Evolutionary conservation across 2,888 invertebrate species (phyloP), one percentile per base, ranked within the genome.

Genomic region (Frankliniella intonsa): DNA sequence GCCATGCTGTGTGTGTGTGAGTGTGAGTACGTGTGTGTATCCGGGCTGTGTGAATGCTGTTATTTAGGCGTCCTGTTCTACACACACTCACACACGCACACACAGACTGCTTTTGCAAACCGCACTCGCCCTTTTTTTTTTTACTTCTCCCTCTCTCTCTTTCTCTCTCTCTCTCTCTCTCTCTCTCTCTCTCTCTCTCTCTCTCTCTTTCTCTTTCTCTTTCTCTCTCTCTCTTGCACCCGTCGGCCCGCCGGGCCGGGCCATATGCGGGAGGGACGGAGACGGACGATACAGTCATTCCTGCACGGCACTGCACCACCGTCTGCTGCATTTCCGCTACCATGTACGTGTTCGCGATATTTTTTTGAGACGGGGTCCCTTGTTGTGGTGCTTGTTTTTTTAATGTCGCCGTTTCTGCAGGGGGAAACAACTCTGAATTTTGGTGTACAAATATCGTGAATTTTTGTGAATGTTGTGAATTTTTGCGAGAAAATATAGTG

Each of bases 251-350:
- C 17, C 62, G 19, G 12, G 55, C 55, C 55, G 55, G 62, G 7
- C 62, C 62, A 62, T 17, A n/a, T 62, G 38, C 38, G 38, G 38
- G 38, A 38, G 38, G 38, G 38, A 38, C 38, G 2, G 38, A 38
- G 38, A 38, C 38, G 38, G 5, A 38, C 38, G 38, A 38, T 38
- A 38, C 38, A 38, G 38, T 38, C 38, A 38, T 38, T n/a, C n/a
- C n/a, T n/a, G n/a, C n/a, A n/a, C n/a, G n/a, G n/a, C n/a, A n/a
- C n/a, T n/a, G n/a, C 38, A 38, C 38, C 38, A 22, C 22, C 69
- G 69, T 7, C 69, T 76, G 69, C 69, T 76, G 69, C 25, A 76
- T 76, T 76, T 76, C 69, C 69, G 69, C 69, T 76, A 25, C 62
- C 62, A 62, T 14, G 62, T 62, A 17, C 62, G 62, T 62, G 62